A percentile compares a stretch with the other conserved stretches of the same genome.
Conservation (phyloP, 2,113 vertebrate species). For the Orthonyx spaldingii region DNA sequence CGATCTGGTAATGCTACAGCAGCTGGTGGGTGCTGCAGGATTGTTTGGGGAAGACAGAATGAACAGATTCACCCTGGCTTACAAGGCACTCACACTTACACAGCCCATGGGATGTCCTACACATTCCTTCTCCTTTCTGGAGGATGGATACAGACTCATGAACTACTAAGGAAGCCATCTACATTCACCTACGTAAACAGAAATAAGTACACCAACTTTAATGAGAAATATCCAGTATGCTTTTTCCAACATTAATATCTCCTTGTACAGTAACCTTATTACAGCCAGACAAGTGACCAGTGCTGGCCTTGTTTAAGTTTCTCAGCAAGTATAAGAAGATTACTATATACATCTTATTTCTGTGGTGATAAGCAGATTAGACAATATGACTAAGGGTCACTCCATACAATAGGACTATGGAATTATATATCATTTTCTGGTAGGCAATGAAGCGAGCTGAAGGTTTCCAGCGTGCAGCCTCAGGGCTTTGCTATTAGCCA, state of each 20-base stretch:
- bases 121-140: background rate
- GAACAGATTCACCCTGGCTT: background rate
- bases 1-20: fast-evolving
- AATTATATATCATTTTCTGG: background rate
- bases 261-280: conserved; percentile 42
- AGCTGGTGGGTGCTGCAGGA: background rate
- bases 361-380: conserved; percentile 51
- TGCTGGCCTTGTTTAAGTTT: background rate
- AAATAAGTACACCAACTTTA: background rate
- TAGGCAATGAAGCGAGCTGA: background rate
- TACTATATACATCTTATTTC: conserved; percentile 50
- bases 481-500: background rate
- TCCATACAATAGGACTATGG: background rate
- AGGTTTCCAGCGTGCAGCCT: background rate
- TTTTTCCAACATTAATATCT: background rate
- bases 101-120: background rate
- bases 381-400: conserved; percentile 49
- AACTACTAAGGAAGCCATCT: background rate
- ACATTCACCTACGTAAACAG: background rate
- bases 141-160: background rate
- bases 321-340: conserved; percentile 60
- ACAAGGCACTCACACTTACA: background rate
- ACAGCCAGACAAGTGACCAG: conserved; percentile 13
- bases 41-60: background rate
- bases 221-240: background rate